phyloP scores from a whole-genome alignment of 2,888 invertebrate genomes.

The Zygothrica quintamaculata region DNA sequence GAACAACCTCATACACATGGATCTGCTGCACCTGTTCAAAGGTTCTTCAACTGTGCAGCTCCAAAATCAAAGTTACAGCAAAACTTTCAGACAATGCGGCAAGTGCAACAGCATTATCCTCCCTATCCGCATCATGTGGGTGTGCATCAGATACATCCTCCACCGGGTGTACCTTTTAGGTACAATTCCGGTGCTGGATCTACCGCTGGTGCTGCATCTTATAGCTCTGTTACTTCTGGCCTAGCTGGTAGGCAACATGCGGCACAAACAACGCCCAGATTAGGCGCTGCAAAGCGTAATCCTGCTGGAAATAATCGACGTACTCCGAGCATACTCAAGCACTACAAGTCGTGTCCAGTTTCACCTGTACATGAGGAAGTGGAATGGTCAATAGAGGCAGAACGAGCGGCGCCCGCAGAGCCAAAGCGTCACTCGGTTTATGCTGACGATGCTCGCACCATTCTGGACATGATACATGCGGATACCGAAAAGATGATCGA shows the following conservation, averaged over 20 bases:
- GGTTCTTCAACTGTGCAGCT: conserved; percentile 84
- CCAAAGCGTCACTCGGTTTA: conserved; percentile 85
- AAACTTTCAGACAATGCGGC: conserved; percentile 84
- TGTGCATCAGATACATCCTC: conserved; percentile 82
- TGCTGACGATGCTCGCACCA: conserved; percentile 86
- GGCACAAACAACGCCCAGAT: conserved; percentile 50
- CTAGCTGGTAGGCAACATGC: conserved; percentile 8
- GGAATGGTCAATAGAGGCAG: conserved; percentile 86
- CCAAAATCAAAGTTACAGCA: conserved; percentile 84
- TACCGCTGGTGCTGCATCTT: conserved; percentile 11
- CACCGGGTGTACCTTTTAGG: conserved; percentile 78
- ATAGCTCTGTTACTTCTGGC: neutral
- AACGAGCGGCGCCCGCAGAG: conserved; percentile 73
- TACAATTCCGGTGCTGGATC: conserved; percentile 24
- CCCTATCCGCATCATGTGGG: conserved; percentile 85
- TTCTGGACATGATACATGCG: conserved; percentile 87
- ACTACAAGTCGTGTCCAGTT: conserved; percentile 91
- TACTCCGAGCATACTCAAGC: conserved; percentile 86
- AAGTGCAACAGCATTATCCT: conserved; percentile 84
- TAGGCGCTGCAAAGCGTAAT: conserved; percentile 70
- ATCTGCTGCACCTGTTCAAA: conserved; percentile 36
- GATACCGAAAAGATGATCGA: conserved; percentile 89
- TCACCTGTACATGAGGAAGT: conserved; percentile 93
- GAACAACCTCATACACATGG: conserved; percentile 34
- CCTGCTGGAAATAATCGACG: conserved; percentile 82